Percentiles rank a stretch among this genome's conserved stretches.
phyloP scores from a whole-genome alignment of 1,140 invertebrate genomes.

The Calephelis nemesis region DNA sequence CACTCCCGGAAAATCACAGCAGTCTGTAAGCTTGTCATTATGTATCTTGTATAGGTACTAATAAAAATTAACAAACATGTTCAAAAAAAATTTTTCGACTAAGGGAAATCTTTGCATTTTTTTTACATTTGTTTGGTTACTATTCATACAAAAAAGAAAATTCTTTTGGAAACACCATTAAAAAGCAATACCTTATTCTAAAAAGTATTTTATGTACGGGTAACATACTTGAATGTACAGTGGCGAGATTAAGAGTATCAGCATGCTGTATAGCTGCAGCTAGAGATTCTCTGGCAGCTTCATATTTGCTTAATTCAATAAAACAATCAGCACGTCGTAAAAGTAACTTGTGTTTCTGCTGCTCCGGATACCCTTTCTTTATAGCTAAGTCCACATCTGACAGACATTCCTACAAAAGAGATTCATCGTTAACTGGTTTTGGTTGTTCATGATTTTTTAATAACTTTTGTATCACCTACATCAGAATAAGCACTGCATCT shows the following conservation, averaged over 20 bases:
- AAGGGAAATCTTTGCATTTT: too few species aligned
- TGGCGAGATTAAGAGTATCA: conserved; percentile 31
- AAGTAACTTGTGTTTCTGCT: conserved; percentile 52
- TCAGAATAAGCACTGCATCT: not conserved
- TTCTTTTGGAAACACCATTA: too few species aligned
- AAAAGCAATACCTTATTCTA: too few species aligned
- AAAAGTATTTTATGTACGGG: not conserved
- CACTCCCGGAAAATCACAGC: too few species aligned
- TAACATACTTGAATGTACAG: conserved; percentile 31
- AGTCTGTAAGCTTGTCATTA: too few species aligned
- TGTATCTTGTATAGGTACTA: too few species aligned
- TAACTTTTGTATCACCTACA: too few species aligned
- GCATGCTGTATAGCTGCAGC: conserved; percentile 42
- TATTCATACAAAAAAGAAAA: too few species aligned
- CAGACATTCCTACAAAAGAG: conserved; percentile 49
- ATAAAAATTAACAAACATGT: too few species aligned
- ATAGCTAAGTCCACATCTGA: conserved; percentile 51
- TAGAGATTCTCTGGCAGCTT: conserved; percentile 37
- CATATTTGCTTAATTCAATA: conserved; percentile 43
- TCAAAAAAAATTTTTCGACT: too few species aligned
- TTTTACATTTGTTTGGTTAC: too few species aligned
- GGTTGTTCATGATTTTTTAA: not conserved
- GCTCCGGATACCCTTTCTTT: conserved; percentile 44
- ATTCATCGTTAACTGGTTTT: not conserved
- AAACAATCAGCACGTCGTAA: conserved; percentile 57